Percentiles rank a stretch among this genome's conserved stretches.
phyloP scores from a whole-genome alignment of 2,797 vertebrate species.

The Ctenochaetus hawaiiensis region DNA sequence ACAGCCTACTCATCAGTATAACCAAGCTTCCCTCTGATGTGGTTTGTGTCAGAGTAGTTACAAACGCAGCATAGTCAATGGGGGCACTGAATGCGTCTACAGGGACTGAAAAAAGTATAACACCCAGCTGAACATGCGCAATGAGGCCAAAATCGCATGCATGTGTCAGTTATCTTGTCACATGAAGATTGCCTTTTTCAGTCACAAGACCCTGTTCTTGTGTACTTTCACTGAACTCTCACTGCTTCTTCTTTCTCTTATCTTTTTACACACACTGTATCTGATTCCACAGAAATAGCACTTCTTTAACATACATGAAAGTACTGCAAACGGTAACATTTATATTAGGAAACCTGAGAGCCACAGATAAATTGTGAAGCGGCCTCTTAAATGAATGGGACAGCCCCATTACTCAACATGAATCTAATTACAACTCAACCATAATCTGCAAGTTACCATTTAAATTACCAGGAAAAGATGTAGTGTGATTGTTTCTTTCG shows the following conservation, averaged over 20 bases:
- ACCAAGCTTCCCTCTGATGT: conserved; percentile 66
- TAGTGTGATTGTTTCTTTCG: neutral
- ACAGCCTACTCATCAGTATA: conserved; percentile 49
- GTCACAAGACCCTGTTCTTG: conserved; percentile 41
- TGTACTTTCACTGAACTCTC: conserved; percentile 43
- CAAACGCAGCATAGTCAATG: conserved; percentile 34
- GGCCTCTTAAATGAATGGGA: conserved; percentile 34
- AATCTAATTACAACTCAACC: conserved; percentile 1
- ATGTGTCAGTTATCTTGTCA: conserved; percentile 38
- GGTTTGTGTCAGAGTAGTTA: conserved; percentile 58
- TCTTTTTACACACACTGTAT: neutral
- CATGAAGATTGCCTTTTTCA: conserved; percentile 32
- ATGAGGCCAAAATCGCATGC: conserved; percentile 15
- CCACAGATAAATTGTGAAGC: neutral
- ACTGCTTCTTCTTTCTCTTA: neutral
- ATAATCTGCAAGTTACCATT: neutral
- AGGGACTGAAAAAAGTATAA: conserved; percentile 18
- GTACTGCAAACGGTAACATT: neutral
- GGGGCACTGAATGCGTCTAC: conserved; percentile 35
- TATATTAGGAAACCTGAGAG: conserved; percentile 38
- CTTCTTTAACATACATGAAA: conserved; percentile 4
- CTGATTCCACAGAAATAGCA: conserved; percentile 30
- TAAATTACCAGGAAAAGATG: conserved; percentile 10
- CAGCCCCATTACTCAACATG: conserved; percentile 47
- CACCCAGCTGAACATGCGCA: conserved; percentile 28